These are phyloP conservation scores for Patiria miniata DNA, from an alignment of 35 echinoderm and acorn worm genomes.

Conservation along the genomic window DNA sequence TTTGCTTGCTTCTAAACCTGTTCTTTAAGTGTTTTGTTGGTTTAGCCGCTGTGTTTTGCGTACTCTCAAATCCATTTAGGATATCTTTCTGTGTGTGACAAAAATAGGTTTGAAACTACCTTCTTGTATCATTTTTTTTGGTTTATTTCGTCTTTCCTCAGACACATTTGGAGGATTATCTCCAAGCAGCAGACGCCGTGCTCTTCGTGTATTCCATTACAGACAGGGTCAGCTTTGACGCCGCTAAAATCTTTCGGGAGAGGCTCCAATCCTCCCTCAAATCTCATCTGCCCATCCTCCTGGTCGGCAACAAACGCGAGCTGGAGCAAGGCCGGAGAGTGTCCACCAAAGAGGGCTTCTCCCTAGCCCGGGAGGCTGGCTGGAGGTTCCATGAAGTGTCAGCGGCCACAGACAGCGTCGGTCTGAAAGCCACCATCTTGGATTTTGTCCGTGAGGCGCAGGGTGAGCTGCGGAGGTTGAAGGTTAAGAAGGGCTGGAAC, in stretches of 20 bases:
- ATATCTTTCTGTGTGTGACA: no score
- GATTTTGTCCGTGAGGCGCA: conserved; percentile 82
- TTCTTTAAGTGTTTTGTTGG: no score
- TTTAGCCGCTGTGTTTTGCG: no score
- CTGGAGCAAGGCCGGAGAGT: conserved; percentile 82
- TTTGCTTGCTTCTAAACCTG: no score
- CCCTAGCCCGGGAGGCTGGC: conserved; percentile 61
- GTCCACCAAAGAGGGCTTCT: conserved; percentile 83
- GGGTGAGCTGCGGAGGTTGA: conserved; percentile 68
- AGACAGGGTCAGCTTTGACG: conserved; percentile 69
- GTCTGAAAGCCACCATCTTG: conserved; percentile 80
- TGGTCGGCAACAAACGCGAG: conserved; percentile 90
- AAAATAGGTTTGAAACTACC: no score
- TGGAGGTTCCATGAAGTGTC: conserved; percentile 93
- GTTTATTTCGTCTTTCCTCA: no score
- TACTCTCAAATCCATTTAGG: no score
- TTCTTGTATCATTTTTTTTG: background rate
- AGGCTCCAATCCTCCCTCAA: conserved; percentile 56
- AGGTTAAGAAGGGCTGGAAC: conserved; percentile 68
- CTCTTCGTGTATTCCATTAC: conserved; percentile 93
- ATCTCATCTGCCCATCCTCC: conserved; percentile 74
- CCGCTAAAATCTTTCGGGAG: conserved; percentile 51
- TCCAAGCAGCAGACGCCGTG: conserved; percentile 76
- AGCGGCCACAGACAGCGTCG: conserved; percentile 78
- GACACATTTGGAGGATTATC: conserved; percentile 78